These are phyloP conservation scores for Linyphia triangularis DNA, from an alignment of 2,888 invertebrate genomes.

Conservation along the genomic window DNA sequence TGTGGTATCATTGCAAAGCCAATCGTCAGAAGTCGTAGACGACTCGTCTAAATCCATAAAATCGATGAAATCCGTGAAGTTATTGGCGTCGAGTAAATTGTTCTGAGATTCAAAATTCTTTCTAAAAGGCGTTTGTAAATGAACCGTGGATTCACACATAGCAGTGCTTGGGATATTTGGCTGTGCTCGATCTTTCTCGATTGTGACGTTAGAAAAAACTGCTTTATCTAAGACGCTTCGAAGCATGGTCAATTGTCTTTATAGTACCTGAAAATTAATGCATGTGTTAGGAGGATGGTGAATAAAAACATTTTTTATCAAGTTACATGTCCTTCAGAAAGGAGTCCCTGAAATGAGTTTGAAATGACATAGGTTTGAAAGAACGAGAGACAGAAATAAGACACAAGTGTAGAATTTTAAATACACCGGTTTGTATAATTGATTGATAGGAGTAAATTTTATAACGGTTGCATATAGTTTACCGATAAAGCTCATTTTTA, in stretches of 20 bases:
- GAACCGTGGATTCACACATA: not conserved
- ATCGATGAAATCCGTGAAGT: slow-evolving; percentile 56
- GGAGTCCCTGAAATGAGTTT: too few species aligned
- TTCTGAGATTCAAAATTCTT: not conserved
- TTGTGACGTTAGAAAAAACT: not conserved
- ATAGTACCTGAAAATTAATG: not conserved
- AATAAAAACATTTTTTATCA: too few species aligned
- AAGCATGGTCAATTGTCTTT: not conserved
- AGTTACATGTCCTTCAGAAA: too few species aligned
- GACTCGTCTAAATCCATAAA: slow-evolving; percentile 57
- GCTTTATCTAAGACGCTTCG: slow-evolving; percentile 9
- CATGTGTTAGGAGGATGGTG: not conserved
- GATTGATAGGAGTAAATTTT: too few species aligned
- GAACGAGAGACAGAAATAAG: too few species aligned
- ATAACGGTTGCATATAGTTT: too few species aligned
- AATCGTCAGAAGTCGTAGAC: slow-evolving; percentile 52
- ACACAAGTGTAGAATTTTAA: too few species aligned
- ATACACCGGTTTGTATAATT: too few species aligned
- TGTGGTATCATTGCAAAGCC: slow-evolving; percentile 40
- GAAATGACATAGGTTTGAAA: too few species aligned
- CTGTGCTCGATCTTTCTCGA: not conserved
- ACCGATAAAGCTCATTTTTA: too few species aligned
- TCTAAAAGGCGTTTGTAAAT: not conserved
- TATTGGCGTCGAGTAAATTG: not conserved
- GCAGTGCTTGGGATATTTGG: not conserved